These are phyloP conservation scores for Euzetes globulus DNA, from an alignment of 2,888 invertebrate species.

Conservation along the genomic window DNA sequence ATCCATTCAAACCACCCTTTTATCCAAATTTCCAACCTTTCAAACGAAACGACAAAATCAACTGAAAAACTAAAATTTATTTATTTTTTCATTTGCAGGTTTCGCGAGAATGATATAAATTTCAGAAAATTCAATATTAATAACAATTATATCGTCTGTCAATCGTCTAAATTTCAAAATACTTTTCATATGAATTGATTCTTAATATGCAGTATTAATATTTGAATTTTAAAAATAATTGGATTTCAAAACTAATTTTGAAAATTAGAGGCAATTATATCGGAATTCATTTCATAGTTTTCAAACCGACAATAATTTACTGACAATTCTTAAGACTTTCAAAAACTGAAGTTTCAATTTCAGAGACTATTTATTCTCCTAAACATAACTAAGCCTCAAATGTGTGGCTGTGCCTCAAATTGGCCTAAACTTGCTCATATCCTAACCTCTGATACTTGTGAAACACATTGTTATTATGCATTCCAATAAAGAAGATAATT, in stretches of 20 bases:
- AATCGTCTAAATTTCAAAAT: background rate
- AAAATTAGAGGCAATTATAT: no score
- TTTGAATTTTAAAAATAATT: background rate
- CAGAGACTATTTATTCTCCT: background rate
- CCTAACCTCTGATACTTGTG: background rate
- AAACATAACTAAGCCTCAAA: background rate
- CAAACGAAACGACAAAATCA: no score
- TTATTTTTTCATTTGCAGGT: background rate
- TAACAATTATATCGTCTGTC: background rate
- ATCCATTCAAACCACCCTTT: no score
- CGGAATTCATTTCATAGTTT: no score
- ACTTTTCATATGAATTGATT: background rate
- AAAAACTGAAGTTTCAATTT: background rate
- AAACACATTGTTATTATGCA: conserved; percentile 4
- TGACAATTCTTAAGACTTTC: background rate
- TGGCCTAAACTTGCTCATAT: background rate
- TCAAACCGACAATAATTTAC: no score
- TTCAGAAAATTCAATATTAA: background rate
- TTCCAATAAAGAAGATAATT: background rate
- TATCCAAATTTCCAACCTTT: no score
- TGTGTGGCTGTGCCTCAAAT: conserved; percentile 13
- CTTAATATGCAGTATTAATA: no score
- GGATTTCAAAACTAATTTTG: no score
- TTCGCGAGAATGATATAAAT: conserved; percentile 1
- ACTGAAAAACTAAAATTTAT: background rate